Evolutionary conservation across 2,888 invertebrate genomes (phyloP), one percentile per base, ranked within the genome.

Genomic region (Melanostoma scalare): DNA sequence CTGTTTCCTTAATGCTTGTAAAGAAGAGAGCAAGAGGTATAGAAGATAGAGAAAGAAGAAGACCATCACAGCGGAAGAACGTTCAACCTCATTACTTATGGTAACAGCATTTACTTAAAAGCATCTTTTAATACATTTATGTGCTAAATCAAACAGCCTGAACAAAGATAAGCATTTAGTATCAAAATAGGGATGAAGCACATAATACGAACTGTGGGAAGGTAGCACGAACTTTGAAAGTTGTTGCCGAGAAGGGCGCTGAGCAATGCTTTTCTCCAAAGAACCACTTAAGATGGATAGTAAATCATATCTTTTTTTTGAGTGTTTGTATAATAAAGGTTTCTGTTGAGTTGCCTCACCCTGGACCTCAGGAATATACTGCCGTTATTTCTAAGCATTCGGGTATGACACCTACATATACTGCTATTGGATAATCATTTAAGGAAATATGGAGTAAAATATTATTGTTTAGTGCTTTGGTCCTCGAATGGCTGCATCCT

Each of bases 101-200:
- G 84, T 85, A 85, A 84, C 79, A 74, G 81, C 75, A 85, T 86
- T 85, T 85, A 73, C 85, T 85, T 86, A 85, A 86, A 85, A 86
- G 86, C 86, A 86, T 82, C 85, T 85, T 85, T 85, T 85, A 86
- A 86, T 85, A 85, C 85, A 86, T 86, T 86, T 86, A 86, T 86
- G 82, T 77, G 53, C 74, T 79, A 79, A 86, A 82, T 85, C 79
- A 77, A 68, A 74, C 76, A 82, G 76, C 73, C 71, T 63, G 56
- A 67, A 76, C 67, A 71, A 74, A 58, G 58, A 63, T 69, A 68
- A 77, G 60, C 46, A 63, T 48, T 33, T 60, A 44, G 33, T 42
- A 60, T 60, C 58, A 42, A 44, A 44, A 33, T 8, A 56, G 55
- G 20, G 38, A 55, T 56, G 38, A n/a, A 53, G 31, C 38, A 38